Conservation (phyloP, 2,888 invertebrate genomes). For the Ophioninae sp. region DNA sequence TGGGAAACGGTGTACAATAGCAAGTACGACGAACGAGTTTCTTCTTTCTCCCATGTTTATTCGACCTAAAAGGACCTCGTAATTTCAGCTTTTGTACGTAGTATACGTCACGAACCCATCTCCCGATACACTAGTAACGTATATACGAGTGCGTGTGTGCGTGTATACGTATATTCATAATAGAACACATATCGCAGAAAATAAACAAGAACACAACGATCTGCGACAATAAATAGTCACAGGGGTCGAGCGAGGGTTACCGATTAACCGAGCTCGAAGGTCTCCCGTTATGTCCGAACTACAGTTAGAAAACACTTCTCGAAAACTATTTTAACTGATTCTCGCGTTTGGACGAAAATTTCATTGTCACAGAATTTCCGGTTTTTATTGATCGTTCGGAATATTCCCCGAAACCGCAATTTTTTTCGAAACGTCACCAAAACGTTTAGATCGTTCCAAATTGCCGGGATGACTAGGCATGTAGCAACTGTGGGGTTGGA, state of each 20-base stretch:
- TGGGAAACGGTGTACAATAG: conserved; percentile 23
- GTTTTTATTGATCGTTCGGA: no score
- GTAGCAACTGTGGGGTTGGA: no score
- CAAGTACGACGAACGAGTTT: not conserved
- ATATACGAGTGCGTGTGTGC: no score
- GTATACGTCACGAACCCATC: no score
- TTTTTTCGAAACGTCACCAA: no score
- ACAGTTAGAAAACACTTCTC: not conserved
- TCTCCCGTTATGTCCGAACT: not conserved
- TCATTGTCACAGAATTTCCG: no score
- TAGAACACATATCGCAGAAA: not conserved
- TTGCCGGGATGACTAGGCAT: no score
- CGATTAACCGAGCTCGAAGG: conserved; percentile 28
- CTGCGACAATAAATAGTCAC: not conserved
- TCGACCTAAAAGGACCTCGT: conserved; percentile 24
- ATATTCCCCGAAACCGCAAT: no score
- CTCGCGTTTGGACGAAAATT: no score
- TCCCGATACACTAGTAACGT: no score
- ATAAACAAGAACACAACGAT: not conserved
- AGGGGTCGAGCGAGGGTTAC: conserved; percentile 22
- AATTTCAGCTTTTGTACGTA: conserved; percentile 10
- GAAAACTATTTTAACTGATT: no score
- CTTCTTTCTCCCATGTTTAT: conserved; percentile 47
- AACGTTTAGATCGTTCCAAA: no score
- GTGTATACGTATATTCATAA: not conserved